These are phyloP conservation scores for Podargus strigoides DNA, from an alignment of 2,797 vertebrate genomes.

Conservation along the genomic window DNA sequence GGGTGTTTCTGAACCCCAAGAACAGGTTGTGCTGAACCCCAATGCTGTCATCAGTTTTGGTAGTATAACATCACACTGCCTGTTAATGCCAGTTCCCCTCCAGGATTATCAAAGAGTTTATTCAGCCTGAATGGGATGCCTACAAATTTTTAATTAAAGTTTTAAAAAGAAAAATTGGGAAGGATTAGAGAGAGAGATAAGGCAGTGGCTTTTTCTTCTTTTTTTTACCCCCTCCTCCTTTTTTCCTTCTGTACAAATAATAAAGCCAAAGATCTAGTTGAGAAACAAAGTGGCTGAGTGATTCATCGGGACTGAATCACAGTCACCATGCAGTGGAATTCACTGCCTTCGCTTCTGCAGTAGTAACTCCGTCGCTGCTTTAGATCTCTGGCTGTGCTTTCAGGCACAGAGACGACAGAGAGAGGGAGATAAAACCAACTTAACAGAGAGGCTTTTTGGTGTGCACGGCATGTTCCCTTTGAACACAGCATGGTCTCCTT, in stretches of 20 bases:
- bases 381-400: not conserved
- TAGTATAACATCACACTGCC: not conserved
- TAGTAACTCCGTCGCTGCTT: not conserved
- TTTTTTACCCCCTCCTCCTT: not conserved
- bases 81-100: not conserved
- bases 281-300: conserved; percentile 2
- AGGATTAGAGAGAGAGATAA: not conserved
- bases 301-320: conserved; percentile 60
- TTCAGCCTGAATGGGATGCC: not conserved
- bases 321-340: not conserved
- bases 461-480: not conserved
- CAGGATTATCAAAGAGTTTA: not conserved
- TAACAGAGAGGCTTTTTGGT: not conserved
- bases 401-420: not conserved
- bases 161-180: not conserved
- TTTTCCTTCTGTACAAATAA: not conserved
- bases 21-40: not conserved
- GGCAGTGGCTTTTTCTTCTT: not conserved
- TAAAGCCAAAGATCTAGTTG: conserved; percentile 30
- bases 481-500: not conserved
- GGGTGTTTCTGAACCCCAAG: not conserved
- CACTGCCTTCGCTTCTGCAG: not conserved
- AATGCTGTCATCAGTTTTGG: not conserved
- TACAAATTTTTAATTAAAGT: not conserved
- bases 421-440: not conserved